These are phyloP conservation scores for Sebastes matsubarae DNA, from an alignment of 2,797 vertebrate genomes.

Conservation along the genomic window DNA sequence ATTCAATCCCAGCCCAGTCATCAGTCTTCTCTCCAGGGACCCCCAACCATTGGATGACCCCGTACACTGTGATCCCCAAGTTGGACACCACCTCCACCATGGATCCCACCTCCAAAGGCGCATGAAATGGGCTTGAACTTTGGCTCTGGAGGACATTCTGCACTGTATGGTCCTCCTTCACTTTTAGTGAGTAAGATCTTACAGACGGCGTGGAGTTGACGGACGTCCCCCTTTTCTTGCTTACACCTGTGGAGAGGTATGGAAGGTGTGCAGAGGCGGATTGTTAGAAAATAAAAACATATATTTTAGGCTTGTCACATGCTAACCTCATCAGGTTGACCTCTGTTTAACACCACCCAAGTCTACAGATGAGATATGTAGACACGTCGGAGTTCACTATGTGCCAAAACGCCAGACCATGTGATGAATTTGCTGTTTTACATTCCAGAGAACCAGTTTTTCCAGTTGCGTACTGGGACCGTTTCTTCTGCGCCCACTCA, in stretches of 20 bases:
- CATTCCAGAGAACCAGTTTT: conserved; percentile 69
- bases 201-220: conserved; percentile 70
- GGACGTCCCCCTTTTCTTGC: conserved; percentile 55
- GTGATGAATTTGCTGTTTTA: conserved; percentile 33
- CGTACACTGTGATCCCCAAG: conserved; percentile 71
- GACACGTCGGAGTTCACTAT: conserved; percentile 21
- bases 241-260: conserved; percentile 56
- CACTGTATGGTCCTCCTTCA: not conserved
- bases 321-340: conserved; percentile 25
- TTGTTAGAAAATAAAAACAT: conserved; percentile 24
- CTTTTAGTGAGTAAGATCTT: conserved; percentile 10
- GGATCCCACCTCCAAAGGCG: conserved; percentile 78
- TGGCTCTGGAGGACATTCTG: conserved; percentile 16
- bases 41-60: conserved; percentile 82
- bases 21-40: conserved; percentile 61
- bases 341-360: not conserved
- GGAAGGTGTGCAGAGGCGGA: not conserved
- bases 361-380: conserved; percentile 45
- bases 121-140: not conserved
- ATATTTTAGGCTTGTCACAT: conserved; percentile 38
- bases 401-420: conserved; percentile 35
- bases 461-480: conserved; percentile 49
- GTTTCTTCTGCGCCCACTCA: not conserved
- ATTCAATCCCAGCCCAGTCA: conserved; percentile 81
- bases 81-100: conserved; percentile 79